phyloP scores from a whole-genome alignment of 2,113 vertebrate genomes.

The Calidris pygmaea region DNA sequence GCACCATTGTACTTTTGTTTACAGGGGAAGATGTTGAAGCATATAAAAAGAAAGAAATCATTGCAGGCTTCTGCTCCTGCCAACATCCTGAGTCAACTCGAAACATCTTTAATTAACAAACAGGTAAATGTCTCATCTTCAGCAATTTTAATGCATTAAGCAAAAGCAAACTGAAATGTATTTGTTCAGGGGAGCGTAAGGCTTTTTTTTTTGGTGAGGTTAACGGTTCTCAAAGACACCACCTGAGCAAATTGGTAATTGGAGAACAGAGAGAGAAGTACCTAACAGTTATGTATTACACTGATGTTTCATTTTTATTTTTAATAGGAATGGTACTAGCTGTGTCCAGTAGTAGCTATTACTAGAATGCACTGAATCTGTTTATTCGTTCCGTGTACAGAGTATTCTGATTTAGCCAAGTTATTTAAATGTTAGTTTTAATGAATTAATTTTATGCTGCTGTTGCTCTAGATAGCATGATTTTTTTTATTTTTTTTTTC shows the following conservation, averaged over 20 bases:
- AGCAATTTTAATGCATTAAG: not conserved
- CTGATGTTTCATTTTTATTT: not conserved
- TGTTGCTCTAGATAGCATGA: not conserved
- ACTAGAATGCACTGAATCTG: not conserved
- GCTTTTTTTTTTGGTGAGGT: not conserved
- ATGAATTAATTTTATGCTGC: not conserved
- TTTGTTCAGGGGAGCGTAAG: not conserved
- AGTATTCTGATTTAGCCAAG: not conserved
- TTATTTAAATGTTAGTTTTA: not conserved
- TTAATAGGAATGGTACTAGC: not conserved
- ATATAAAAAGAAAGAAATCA: conserved; percentile 55
- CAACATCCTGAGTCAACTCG: conserved; percentile 57
- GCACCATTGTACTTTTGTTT: not conserved
- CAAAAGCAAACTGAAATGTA: not conserved
- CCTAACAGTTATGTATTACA: not conserved
- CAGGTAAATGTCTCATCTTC: conserved; percentile 35
- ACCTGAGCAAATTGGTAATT: not conserved
- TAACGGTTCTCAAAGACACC: not conserved
- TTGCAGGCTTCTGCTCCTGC: conserved; percentile 46
- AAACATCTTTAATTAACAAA: conserved; percentile 63
- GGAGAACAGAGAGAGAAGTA: not conserved
- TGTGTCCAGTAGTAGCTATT: not conserved
- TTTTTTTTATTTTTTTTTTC: not conserved
- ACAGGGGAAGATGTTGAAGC: conserved; percentile 47
- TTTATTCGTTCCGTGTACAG: not conserved